phyloP scores from a whole-genome alignment of 2,888 invertebrate genomes.

The Calameuta filiformis region DNA sequence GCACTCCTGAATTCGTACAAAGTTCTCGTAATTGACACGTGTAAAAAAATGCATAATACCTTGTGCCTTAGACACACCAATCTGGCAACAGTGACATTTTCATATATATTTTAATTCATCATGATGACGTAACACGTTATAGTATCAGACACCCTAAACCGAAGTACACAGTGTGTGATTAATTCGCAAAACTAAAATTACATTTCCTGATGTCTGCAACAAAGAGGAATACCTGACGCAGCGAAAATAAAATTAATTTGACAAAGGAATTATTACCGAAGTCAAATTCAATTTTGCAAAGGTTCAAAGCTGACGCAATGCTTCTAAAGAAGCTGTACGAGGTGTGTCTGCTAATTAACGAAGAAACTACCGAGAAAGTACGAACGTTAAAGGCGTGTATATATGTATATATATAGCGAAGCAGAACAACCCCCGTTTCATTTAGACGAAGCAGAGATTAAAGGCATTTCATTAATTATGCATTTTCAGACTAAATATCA shows the following conservation, averaged over 20 bases:
- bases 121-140: neutral
- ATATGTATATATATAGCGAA: neutral
- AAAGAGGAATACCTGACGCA: neutral
- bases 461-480: constrained; percentile 22
- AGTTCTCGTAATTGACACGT: neutral
- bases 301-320: constrained; percentile 30
- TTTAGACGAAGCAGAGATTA: constrained; percentile 1
- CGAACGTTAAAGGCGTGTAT: neutral
- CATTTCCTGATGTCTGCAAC: neutral
- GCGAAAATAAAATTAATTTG: neutral
- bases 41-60: neutral
- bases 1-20: neutral
- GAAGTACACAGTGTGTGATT: neutral
- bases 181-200: neutral
- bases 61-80: neutral
- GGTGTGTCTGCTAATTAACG: constrained; percentile 30
- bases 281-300: neutral
- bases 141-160: neutral
- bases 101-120: neutral
- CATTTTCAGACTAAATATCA: constrained; percentile 26
- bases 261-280: neutral
- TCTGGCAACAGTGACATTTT: neutral
- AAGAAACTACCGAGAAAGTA: constrained; percentile 4
- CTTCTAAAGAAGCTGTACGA: constrained; percentile 22
- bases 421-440: neutral